Evolutionary conservation across 2,888 invertebrate genomes (phyloP).

Genomic region (Bellardia pandia): DNA sequence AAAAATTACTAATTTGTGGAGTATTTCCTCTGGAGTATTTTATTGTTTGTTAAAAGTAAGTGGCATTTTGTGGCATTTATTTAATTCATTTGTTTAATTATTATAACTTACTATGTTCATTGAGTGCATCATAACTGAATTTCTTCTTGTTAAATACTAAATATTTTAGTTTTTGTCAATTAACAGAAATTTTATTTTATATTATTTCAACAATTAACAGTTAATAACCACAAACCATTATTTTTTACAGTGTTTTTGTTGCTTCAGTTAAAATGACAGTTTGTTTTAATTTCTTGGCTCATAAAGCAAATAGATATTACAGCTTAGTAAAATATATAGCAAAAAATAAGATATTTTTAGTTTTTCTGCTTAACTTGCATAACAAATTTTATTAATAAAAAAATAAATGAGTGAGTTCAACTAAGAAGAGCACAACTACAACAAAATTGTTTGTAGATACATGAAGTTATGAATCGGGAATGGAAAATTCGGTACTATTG

Average conservation of each 20-base stretch:
- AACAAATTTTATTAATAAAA: slow-evolving; percentile 32
- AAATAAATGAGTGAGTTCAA: neutral
- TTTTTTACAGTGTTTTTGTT: slow-evolving; percentile 29
- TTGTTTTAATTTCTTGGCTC: slow-evolving; percentile 25
- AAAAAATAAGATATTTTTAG: slow-evolving; percentile 9
- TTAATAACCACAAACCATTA: slow-evolving; percentile 20
- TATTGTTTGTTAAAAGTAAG: too few relatives aligned
- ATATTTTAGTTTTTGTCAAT: neutral
- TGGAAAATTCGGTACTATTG: too few relatives aligned
- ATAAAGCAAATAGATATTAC: slow-evolving; percentile 26
- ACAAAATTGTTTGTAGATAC: neutral
- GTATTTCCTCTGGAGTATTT: too few relatives aligned
- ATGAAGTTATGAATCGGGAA: too few relatives aligned
- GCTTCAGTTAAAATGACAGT: neutral
- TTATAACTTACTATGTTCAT: too few relatives aligned
- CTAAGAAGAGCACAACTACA: neutral
- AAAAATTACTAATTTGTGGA: too few relatives aligned
- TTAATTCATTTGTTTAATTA: too few relatives aligned
- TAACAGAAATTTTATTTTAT: neutral
- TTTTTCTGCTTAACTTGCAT: slow-evolving; percentile 34
- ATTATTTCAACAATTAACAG: slow-evolving; percentile 11
- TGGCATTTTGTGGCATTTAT: too few relatives aligned
- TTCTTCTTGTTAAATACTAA: neutral
- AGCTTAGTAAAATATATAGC: slow-evolving; percentile 17
- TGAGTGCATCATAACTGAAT: neutral